Percentiles rank a stretch among this genome's conserved stretches.
Evolutionary conservation across 1,140 invertebrate species (phyloP).

Genomic region (Hypsibius dujardini): DNA sequence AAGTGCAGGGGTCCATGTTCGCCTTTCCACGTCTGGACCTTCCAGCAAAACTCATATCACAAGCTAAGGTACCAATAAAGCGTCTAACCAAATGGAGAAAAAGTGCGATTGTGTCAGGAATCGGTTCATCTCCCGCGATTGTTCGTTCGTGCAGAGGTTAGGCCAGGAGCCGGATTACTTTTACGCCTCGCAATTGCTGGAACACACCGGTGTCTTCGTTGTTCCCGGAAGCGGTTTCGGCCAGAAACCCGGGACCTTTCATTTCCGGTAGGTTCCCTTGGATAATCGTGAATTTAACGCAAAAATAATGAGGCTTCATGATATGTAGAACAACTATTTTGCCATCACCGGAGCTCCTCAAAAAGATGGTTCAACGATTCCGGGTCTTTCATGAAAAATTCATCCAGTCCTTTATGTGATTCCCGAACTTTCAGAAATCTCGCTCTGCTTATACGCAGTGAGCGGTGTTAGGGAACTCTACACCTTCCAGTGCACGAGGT

Average conservation of each 20-base stretch:
- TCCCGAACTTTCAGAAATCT: too few species aligned
- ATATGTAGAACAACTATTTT: constrained; percentile 54
- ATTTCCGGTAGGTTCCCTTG: constrained; percentile 51
- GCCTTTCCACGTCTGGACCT: constrained; percentile 46
- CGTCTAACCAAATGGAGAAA: neutral
- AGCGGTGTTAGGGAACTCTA: too few species aligned
- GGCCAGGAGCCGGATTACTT: constrained; percentile 64
- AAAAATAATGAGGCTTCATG: constrained; percentile 21
- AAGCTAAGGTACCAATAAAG: constrained; percentile 32
- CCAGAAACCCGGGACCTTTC: constrained; percentile 75
- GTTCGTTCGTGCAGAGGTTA: neutral
- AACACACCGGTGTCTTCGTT: constrained; percentile 68
- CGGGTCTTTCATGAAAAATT: constrained; percentile 69
- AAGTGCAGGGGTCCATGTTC: constrained; percentile 87
- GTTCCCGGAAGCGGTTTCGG: constrained; percentile 89
- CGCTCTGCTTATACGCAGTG: too few species aligned
- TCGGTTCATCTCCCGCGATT: neutral
- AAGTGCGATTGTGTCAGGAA: neutral
- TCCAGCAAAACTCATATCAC: constrained; percentile 35
- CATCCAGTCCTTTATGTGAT: too few species aligned
- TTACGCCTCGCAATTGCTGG: constrained; percentile 80
- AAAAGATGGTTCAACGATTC: constrained; percentile 65
- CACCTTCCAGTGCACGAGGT: too few species aligned
- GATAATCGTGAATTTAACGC: constrained; percentile 17
- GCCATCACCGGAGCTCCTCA: constrained; percentile 65